These are phyloP conservation scores for Dryas iulia DNA, from an alignment of 1,140 invertebrate species.

Conservation along the genomic window DNA sequence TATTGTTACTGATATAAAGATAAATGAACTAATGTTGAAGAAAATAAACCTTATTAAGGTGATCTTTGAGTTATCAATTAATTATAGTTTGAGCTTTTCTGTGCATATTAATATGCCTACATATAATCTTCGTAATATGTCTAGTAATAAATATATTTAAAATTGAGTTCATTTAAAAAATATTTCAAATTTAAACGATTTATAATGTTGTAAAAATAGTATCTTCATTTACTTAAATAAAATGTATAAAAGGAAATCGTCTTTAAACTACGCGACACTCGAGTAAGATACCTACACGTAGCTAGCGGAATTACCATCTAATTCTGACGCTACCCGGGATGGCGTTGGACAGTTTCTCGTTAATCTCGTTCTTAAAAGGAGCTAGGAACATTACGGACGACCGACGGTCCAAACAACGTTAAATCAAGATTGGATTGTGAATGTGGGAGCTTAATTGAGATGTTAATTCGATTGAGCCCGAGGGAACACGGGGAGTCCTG, in stretches of 20 bases:
- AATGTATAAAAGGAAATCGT: background rate
- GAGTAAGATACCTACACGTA: conserved; percentile 11
- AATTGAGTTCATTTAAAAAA: too few relatives aligned
- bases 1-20: too few relatives aligned
- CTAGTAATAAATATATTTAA: too few relatives aligned
- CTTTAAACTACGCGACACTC: background rate
- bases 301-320: conserved; percentile 22
- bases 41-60: too few relatives aligned
- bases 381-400: conserved; percentile 27
- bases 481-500: conserved; percentile 11
- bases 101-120: too few relatives aligned
- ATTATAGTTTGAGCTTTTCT: too few relatives aligned
- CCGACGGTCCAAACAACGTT: conserved; percentile 32
- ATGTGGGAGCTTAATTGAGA: conserved; percentile 35
- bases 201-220: too few relatives aligned
- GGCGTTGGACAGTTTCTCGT: conserved; percentile 35
- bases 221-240: too few relatives aligned
- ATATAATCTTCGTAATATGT: too few relatives aligned
- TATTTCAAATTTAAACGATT: too few relatives aligned
- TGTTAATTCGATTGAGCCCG: conserved; percentile 36
- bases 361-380: conserved; percentile 38
- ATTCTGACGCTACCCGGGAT: conserved; percentile 28
- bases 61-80: too few relatives aligned
- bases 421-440: conserved; percentile 35
- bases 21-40: too few relatives aligned